These are phyloP conservation scores for Pyrrhosoma nymphula DNA, from an alignment of 2,888 invertebrate species.

Conservation along the genomic window DNA sequence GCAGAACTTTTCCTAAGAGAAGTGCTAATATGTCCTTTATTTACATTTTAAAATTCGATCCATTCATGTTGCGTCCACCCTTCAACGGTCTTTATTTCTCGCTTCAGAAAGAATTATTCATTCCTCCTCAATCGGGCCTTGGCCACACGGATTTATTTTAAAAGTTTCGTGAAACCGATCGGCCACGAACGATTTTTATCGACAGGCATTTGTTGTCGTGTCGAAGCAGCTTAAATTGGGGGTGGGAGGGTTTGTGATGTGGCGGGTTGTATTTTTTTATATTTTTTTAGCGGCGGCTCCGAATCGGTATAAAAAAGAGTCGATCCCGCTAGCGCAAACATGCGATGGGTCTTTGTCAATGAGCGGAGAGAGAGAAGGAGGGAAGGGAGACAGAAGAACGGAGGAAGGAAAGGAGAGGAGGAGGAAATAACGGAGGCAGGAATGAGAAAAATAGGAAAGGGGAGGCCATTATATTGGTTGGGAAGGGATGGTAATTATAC, in stretches of 20 bases:
- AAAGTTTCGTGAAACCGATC: neutral
- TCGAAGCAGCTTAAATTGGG: neutral
- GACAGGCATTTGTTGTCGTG: neutral
- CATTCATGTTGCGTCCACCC: neutral
- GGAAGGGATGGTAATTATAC: conserved; percentile 7
- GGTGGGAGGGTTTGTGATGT: neutral
- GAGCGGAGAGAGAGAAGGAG: neutral
- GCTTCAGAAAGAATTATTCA: neutral
- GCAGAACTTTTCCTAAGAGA: neutral
- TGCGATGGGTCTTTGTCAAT: neutral
- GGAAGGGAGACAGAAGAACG: neutral
- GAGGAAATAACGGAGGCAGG: neutral
- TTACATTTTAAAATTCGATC: neutral
- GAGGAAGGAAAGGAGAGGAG: neutral
- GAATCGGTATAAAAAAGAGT: neutral
- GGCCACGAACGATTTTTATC: neutral
- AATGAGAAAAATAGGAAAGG: neutral
- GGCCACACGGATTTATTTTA: neutral
- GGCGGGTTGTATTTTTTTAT: neutral
- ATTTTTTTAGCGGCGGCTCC: neutral
- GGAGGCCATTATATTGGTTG: neutral
- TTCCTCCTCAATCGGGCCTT: neutral
- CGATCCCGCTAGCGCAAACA: neutral
- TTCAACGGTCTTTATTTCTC: neutral
- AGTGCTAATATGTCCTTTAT: neutral